phyloP scores from a whole-genome alignment of 2,113 vertebrate species.

The Morone chrysops region DNA sequence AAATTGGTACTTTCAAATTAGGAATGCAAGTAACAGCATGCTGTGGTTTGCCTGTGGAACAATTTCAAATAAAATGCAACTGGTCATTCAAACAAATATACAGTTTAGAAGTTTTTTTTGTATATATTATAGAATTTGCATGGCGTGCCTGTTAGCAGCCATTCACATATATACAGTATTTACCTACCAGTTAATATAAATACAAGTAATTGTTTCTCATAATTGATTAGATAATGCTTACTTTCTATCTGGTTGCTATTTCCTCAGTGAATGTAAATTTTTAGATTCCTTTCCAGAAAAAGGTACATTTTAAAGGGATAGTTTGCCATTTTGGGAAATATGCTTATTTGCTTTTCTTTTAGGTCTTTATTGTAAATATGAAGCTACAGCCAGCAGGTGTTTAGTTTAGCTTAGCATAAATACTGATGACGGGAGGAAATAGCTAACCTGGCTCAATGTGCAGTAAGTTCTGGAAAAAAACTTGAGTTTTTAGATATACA shows the following conservation, averaged over 20 bases:
- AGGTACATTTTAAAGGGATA: too few species aligned
- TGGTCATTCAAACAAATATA: not conserved
- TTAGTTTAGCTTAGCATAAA: not conserved
- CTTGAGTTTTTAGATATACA: not conserved
- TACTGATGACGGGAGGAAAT: not conserved
- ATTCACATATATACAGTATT: not conserved
- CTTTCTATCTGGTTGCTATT: not conserved
- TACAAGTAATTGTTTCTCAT: not conserved
- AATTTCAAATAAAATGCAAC: slow-evolving; percentile 5
- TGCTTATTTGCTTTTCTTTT: not conserved
- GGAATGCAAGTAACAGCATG: not conserved
- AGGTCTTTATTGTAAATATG: not conserved
- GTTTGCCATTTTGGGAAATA: not conserved
- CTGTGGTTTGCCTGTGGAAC: not conserved
- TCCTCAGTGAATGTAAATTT: not conserved
- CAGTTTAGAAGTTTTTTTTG: not conserved
- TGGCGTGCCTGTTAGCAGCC: too few species aligned
- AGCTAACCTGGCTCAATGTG: not conserved
- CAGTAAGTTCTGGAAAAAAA: too few species aligned
- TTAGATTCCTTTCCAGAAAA: too few species aligned
- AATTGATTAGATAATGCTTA: not conserved
- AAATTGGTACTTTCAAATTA: slow-evolving; percentile 6
- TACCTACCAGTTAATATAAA: not conserved
- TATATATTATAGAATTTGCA: not conserved
- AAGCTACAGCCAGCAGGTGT: not conserved